Percentiles rank a stretch among this genome's conserved stretches.
Conservation (phyloP, 1,140 invertebrate genomes). For the Triops cancriformis region DNA sequence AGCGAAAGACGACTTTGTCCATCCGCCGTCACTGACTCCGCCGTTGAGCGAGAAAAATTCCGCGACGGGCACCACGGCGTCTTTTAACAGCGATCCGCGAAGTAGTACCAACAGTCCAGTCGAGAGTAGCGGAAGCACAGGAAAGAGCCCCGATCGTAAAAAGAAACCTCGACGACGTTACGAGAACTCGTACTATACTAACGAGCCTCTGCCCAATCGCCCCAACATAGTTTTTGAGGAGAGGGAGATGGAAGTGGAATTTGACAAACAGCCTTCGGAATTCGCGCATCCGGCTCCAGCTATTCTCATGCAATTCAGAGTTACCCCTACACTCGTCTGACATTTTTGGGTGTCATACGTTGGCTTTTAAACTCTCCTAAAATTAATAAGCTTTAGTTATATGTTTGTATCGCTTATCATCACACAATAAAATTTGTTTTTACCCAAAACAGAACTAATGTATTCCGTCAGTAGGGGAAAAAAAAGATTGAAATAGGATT, state of each 20-base stretch:
- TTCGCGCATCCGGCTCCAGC: background rate
- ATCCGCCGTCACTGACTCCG: background rate
- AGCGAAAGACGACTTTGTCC: background rate
- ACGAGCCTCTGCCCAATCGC: conserved; percentile 66
- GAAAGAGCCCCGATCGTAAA: conserved; percentile 1
- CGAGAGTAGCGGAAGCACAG: conserved; percentile 14
- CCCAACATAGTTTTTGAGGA: conserved; percentile 67
- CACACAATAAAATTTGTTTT: background rate
- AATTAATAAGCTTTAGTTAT: background rate
- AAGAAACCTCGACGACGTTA: conserved; percentile 41
- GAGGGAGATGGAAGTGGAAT: conserved; percentile 63
- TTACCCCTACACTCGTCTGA: background rate
- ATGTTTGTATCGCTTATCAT: background rate
- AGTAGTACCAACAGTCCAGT: conserved; percentile 17
- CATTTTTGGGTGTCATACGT: background rate
- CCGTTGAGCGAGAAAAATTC: background rate
- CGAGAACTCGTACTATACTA: conserved; percentile 67
- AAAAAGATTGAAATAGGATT: background rate
- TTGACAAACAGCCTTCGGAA: conserved; percentile 34
- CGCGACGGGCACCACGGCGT: background rate
- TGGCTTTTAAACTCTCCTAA: background rate
- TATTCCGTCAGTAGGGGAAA: too few relatives aligned
- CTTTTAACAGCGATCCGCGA: background rate
- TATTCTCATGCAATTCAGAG: background rate
- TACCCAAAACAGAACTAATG: too few relatives aligned